Evolutionary conservation across 30 jellyfish, hydroid and myxozoan genomes (phyloP), one percentile per base, ranked within the genome.

Genomic region (Rhopilema esculentum): DNA sequence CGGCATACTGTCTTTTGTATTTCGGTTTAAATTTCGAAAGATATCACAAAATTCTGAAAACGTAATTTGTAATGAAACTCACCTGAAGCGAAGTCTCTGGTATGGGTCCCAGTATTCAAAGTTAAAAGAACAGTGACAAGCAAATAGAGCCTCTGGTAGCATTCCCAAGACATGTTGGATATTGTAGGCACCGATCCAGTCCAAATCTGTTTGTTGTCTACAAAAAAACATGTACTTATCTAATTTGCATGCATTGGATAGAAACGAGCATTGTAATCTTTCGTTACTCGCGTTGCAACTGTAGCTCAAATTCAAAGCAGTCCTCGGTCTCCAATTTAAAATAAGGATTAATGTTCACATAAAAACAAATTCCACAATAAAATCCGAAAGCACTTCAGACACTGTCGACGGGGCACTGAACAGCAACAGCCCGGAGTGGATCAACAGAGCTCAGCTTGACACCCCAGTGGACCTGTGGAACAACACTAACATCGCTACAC

Each of bases 291-390:
- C 88, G 61, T 61, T 52, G 71, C 53, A 78, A 63, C 69, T 17
- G 76, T 53, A 30, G 27, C 75, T 25, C 40, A 32, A 49, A 78
- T 75, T 9, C 88, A 63, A 26, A n/a, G 63, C 32, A 61, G 61
- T 53, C 88, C 19, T 67, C 49, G 25, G 65, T 52, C 31, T 78
- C 78, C 77, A 27, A 78, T 52, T 25, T 51, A 62, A 57, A 57
- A 63, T 63, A 16, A 64, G 25, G 88, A 62, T 78, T 52, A 77
- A 19, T 16, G 25, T 12, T 71, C 65, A 23, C 27, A 32, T 77
- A 75, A 77, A 77, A 77, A 77, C 88, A 78, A 78, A 78, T 78
- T 78, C 88, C 49, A 30, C 67, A 69, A 61, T 66, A 21, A n/a
- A 78, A 66, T 31, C 76, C 22, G 71, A 62, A 61, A 7, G 30